Base-by-base conservation (phyloP, 2,888 invertebrate species). In the Andrena minutula region DNA sequence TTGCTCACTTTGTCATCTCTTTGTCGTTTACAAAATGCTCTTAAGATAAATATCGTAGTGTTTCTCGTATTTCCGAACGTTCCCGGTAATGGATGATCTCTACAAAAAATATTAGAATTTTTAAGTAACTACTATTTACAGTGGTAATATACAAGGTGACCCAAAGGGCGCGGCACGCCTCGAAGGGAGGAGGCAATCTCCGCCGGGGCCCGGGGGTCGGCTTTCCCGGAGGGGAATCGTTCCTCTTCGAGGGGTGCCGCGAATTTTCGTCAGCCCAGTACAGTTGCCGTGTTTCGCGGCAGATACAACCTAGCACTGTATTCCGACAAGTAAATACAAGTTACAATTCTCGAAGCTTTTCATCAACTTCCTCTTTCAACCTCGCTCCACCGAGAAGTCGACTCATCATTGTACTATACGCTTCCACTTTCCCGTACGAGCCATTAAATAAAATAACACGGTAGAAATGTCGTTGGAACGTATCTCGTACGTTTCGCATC, bases 91-190 rank as follows among this genome's bases (percentile, higher is more conserved):
- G 84, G 71, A 65, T 80, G 75, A 65, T 78, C 41, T 77, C 88
- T 88, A 88, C 86, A 79, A 88, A 88, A 88, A 88, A 89, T 89
- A 89, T 89, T 79, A 75, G 76, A 77, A 89, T 89, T 88, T 87
- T 86, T 75, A 78, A 79, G 64, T 75, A 74, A 73, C 75, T 83
- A 81, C 77, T 89, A 89, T 89, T 74, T 88, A 89, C 89, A 89
- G 63, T 76, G 68, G 68, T 60, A 56, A 53, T 68, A 69, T 73
- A 64, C 64, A 70, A 47, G 58, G 10, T 60, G 70, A 16, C 26
- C 56, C 60, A 3, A 30, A 56, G 56, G 16, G 28, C 16, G 26
- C 69, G 56, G 56, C 26, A 8, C 23, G 10, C 56, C n/a, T 23
- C 35, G 26, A 23, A 23, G 56, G 4, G 2, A 68, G 23, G 51